phyloP scores from a whole-genome alignment of 2,797 vertebrate genomes.

The Kryptolebias ocellatus region DNA sequence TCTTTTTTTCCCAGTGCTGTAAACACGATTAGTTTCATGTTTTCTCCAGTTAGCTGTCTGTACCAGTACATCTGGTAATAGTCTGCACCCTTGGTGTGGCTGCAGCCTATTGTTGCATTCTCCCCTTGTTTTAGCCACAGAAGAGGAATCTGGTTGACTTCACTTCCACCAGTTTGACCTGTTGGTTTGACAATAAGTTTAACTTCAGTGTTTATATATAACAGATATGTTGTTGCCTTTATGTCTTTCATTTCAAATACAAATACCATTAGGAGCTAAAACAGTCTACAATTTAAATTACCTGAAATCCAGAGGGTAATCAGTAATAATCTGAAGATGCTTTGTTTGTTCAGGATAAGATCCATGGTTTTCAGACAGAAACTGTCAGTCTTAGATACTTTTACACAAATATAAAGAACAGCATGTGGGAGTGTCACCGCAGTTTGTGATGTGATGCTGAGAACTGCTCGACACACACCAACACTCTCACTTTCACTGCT shows the following conservation, averaged over 20 bases:
- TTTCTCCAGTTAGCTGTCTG: conserved; percentile 31
- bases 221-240: neutral
- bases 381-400: neutral
- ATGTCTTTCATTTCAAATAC: neutral
- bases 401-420: neutral
- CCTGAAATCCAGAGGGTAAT: neutral
- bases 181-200: neutral
- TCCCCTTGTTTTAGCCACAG: conserved; percentile 6
- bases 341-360: neutral
- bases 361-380: neutral
- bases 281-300: neutral
- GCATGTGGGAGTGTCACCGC: neutral
- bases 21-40: neutral
- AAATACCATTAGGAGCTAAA: neutral
- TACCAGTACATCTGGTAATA: conserved; percentile 63
- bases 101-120: conserved; percentile 46
- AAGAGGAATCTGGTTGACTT: conserved; percentile 26
- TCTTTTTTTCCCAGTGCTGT: fast-evolving
- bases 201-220: neutral
- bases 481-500: neutral
- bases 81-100: neutral
- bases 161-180: conserved; percentile 3
- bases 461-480: neutral
- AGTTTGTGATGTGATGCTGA: neutral
- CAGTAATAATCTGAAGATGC: neutral